Evolutionary conservation across 1,140 invertebrate species (phyloP), one percentile per base, ranked within the genome.

Genomic region (Sitophilus oryzae): DNA sequence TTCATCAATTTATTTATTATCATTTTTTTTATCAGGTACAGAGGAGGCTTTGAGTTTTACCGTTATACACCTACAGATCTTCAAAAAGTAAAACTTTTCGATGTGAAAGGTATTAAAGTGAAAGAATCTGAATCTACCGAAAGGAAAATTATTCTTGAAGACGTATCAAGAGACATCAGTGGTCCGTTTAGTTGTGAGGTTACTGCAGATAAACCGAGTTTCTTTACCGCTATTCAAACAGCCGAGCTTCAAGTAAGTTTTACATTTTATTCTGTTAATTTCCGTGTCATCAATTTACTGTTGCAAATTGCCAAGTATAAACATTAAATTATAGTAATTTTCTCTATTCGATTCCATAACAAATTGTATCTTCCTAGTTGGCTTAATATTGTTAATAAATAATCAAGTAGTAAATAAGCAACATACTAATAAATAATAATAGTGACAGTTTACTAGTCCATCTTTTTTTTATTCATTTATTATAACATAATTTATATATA

Each of bases 121-220:
- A 38, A 42, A 44, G 49, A 75, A 52, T 4, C 14, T 2, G 54
- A 76, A 52, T 83, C 80, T 62, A 82, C 81, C 66, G 77, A 77
- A 58, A 82, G 79, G 46, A 76, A 78, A 62, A 76, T 83, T 47
- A 76, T 77, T 36, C 70, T 84, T 37, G 73, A 73, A 56, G 71
- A 77, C 52, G 76, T 83, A 34, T 73, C 79, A 60, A 69, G 78
- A 54, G 78, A 78, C 45, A 81, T 84, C 25, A 79, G 81, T 44
- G 86, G 84, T 0, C 74, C 73, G 50, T 89, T 86, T 71, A 83
- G 82, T 55, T 91, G 88, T 71, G 88, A 91, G 73, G 84, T 91
- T 52, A 88, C 87, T 1, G 84, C 85, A 1, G 89, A 91, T 69
- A 84, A 84, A 8, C 89, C 89, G 1, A 86, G 84, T 34, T 92